A percentile compares a stretch with the other conserved stretches of the same genome.
These are phyloP conservation scores for Ptychadena robeensis DNA, from an alignment of 2,797 vertebrate species.

Conservation along the genomic window DNA sequence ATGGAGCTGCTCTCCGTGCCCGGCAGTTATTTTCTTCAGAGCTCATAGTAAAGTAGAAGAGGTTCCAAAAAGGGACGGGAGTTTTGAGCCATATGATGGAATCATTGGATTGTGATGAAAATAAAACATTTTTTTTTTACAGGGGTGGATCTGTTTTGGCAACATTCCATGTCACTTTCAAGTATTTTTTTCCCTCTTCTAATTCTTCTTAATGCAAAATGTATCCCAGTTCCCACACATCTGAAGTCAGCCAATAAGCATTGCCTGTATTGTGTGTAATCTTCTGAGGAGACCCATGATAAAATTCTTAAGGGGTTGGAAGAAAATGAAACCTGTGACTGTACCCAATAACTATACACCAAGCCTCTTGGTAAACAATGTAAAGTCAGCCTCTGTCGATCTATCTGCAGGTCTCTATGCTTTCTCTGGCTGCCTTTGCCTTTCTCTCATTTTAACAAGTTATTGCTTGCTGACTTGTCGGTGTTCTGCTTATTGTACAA, in stretches of 20 bases:
- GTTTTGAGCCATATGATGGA: slow-evolving; percentile 49
- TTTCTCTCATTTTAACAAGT: too few relatives aligned
- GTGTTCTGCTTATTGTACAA: too few relatives aligned
- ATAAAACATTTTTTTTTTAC: slow-evolving; percentile 52
- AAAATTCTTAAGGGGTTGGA: slow-evolving; percentile 23
- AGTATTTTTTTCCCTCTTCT: slow-evolving; percentile 6
- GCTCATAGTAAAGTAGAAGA: slow-evolving; percentile 38
- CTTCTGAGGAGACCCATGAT: slow-evolving; percentile 32
- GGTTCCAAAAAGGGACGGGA: slow-evolving; percentile 53
- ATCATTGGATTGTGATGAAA: slow-evolving; percentile 50
- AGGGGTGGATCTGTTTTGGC: slow-evolving; percentile 53
- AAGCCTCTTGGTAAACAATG: too few relatives aligned
- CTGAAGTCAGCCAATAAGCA: slow-evolving; percentile 52
- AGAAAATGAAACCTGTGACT: slow-evolving; percentile 2
- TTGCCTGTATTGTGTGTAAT: slow-evolving; percentile 32
- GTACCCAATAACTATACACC: neutral
- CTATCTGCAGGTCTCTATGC: too few relatives aligned
- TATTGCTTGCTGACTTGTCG: too few relatives aligned
- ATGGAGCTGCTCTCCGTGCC: slow-evolving; percentile 43
- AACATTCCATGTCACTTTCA: slow-evolving; percentile 37
- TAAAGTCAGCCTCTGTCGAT: too few relatives aligned
- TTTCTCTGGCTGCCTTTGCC: too few relatives aligned
- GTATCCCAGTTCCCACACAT: slow-evolving; percentile 53
- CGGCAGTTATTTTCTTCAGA: slow-evolving; percentile 35
- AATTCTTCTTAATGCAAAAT: slow-evolving; percentile 30